phyloP scores from a whole-genome alignment of 2,797 vertebrate genomes.

The Phoeniculus purpureus region DNA sequence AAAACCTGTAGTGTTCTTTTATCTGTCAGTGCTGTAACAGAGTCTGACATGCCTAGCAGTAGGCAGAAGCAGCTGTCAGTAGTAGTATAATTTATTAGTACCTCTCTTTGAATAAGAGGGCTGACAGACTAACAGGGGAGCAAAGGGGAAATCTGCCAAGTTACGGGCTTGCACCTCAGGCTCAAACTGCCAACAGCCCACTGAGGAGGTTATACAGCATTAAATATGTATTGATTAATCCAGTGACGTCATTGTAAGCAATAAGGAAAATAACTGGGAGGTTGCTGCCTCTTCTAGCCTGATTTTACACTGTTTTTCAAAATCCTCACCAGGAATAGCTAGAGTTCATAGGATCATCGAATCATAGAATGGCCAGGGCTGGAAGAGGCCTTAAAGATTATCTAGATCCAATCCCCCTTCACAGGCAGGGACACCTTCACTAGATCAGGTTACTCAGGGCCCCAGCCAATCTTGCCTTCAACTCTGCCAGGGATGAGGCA shows the following conservation, averaged over 20 bases:
- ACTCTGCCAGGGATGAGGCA: no score
- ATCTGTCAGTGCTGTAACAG: conserved; percentile 46
- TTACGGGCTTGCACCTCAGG: conserved; percentile 15
- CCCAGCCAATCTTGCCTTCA: no score
- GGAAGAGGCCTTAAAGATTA: no score
- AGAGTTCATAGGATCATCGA: not conserved
- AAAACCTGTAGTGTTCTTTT: conserved; percentile 44
- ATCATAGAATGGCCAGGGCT: no score
- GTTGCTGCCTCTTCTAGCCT: not conserved
- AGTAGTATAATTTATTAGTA: conserved; percentile 59
- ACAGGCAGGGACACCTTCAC: no score
- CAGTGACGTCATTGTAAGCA: not conserved
- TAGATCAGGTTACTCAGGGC: no score
- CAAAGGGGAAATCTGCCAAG: conserved; percentile 57
- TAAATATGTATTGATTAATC: conserved; percentile 55
- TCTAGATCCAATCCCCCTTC: no score
- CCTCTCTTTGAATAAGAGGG: conserved; percentile 32
- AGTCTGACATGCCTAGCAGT: conserved; percentile 59
- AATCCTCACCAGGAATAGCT: not conserved
- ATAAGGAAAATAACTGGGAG: not conserved
- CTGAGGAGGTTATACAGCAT: not conserved
- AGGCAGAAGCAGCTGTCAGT: conserved; percentile 67
- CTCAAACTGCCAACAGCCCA: not conserved
- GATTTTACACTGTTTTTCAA: not conserved
- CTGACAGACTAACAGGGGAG: conserved; percentile 40